phyloP scores from a whole-genome alignment of 2,888 invertebrate genomes.

The Apamea monoglypha region DNA sequence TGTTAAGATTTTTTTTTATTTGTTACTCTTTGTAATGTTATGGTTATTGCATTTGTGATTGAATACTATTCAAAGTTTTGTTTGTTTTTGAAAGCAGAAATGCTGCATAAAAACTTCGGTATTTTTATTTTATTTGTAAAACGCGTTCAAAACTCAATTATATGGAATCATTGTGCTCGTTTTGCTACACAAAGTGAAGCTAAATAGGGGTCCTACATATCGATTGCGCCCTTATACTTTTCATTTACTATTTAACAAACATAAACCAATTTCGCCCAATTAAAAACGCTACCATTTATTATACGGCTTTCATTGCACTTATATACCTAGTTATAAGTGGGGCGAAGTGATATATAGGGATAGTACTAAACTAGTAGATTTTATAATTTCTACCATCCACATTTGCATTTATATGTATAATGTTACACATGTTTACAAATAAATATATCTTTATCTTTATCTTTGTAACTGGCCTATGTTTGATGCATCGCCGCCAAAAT shows the following conservation, averaged over 20 bases:
- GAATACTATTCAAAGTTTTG: background rate
- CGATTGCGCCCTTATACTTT: conserved; percentile 44
- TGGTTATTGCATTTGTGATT: background rate
- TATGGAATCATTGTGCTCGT: background rate
- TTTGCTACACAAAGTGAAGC: background rate
- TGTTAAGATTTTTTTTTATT: background rate
- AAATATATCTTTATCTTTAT: too few relatives aligned
- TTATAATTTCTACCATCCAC: too few relatives aligned
- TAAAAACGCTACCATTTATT: background rate
- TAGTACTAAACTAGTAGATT: background rate
- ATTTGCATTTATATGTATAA: too few relatives aligned
- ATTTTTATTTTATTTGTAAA: background rate
- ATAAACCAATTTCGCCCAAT: conserved; percentile 23
- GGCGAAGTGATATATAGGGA: background rate
- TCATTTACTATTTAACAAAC: background rate
- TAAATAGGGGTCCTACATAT: background rate
- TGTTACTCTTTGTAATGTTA: background rate
- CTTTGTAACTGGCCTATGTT: background rate
- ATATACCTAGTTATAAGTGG: background rate
- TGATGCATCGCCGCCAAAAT: background rate
- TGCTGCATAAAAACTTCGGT: too few relatives aligned
- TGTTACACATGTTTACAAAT: too few relatives aligned
- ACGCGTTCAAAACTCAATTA: background rate
- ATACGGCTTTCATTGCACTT: conserved; percentile 8
- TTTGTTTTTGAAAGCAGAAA: background rate